Percentiles rank a stretch among this genome's conserved stretches.
Conservation (phyloP, 2,888 invertebrate species). For the Ectobius pallidus region DNA sequence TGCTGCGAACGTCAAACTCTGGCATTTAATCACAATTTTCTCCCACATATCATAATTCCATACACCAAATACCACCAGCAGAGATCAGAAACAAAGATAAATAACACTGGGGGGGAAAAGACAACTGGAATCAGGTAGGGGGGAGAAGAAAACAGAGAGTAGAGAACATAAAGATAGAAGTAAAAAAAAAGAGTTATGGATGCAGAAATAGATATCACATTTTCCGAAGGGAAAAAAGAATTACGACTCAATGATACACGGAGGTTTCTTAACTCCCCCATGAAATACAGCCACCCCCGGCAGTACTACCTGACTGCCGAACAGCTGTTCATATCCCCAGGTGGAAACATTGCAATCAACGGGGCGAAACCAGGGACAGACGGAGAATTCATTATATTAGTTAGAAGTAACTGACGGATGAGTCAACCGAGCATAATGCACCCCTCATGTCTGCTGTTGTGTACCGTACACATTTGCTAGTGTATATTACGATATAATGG, state of each 20-base stretch:
- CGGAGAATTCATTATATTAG: conserved; percentile 28
- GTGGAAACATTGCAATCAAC: conserved; percentile 25
- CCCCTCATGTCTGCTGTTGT: too few species aligned
- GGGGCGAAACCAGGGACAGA: conserved; percentile 6
- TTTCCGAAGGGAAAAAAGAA: conserved; percentile 19
- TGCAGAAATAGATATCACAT: conserved; percentile 40
- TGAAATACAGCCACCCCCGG: neutral
- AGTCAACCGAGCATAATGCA: conserved; percentile 23
- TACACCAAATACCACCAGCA: conserved; percentile 11
- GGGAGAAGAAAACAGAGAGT: too few species aligned
- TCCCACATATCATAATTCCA: conserved; percentile 8
- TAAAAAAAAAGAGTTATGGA: conserved; percentile 34
- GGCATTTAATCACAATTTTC: neutral
- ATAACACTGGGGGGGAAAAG: conserved; percentile 4
- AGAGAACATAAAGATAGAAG: neutral
- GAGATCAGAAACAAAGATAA: neutral
- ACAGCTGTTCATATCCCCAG: conserved; percentile 36
- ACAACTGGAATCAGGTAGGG: neutral
- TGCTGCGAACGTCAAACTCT: neutral
- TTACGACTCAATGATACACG: conserved; percentile 23
- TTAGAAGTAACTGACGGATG: conserved; percentile 17
- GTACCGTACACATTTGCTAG: too few species aligned
- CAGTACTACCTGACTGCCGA: neutral
- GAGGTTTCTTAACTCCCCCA: neutral
- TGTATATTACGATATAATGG: too few species aligned